A percentile compares a stretch with the other conserved stretches of the same genome.
Evolutionary conservation across 2,797 vertebrate species (phyloP).

Genomic region (Staurois parvus): DNA sequence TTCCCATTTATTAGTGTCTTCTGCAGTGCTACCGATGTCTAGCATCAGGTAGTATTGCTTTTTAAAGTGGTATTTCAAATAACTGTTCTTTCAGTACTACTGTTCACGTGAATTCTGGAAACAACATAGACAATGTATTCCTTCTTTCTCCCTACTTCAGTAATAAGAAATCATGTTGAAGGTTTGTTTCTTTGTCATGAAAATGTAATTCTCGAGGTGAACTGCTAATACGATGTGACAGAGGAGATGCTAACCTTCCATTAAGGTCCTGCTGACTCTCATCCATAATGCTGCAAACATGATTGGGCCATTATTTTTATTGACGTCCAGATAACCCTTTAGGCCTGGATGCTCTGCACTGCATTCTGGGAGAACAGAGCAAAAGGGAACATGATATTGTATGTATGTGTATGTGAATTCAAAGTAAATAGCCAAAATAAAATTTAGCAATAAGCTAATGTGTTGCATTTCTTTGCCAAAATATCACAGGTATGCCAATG

Average conservation of each 20-base stretch:
- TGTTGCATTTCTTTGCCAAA: too few relatives aligned
- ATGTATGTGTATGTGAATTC: neutral
- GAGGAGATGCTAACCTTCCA: slow-evolving; percentile 63
- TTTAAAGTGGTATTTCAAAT: neutral
- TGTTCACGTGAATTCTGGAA: slow-evolving; percentile 14
- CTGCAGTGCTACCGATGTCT: too few relatives aligned
- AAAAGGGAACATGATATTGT: neutral
- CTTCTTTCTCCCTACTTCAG: slow-evolving; percentile 33
- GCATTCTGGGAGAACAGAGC: slow-evolving; percentile 29
- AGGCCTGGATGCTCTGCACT: slow-evolving; percentile 19
- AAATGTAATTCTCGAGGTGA: slow-evolving; percentile 61
- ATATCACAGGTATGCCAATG: too few relatives aligned
- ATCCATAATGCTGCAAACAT: slow-evolving; percentile 62
- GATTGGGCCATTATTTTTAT: slow-evolving; percentile 62
- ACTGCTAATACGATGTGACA: slow-evolving; percentile 62
- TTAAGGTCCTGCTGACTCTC: slow-evolving; percentile 59
- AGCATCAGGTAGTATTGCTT: too few relatives aligned
- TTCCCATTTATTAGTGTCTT: too few relatives aligned
- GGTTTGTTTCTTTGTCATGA: slow-evolving; percentile 63
- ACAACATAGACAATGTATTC: slow-evolving; percentile 40
- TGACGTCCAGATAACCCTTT: slow-evolving; percentile 55
- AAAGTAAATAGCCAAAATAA: neutral
- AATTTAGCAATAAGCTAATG: neutral
- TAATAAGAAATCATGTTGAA: slow-evolving; percentile 61
- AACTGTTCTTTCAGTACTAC: neutral